Evolutionary conservation across 1,140 invertebrate genomes (phyloP), one percentile per base, ranked within the genome.

Genomic region (Monomorium pharaonis): DNA sequence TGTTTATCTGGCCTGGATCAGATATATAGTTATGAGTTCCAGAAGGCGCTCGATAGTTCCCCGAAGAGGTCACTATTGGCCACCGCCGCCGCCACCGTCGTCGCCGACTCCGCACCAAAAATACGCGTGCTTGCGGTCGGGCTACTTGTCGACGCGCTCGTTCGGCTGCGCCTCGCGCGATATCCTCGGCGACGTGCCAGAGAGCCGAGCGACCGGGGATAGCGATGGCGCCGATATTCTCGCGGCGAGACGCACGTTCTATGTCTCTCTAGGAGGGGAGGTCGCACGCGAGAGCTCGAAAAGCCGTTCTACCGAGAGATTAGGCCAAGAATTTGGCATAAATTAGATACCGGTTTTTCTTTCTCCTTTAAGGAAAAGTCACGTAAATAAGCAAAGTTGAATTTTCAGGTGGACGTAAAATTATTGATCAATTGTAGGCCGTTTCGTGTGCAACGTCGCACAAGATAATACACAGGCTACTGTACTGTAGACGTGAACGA

Each of bases 1-100:
- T 94, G 93, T 94, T 95, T 94, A 94, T 94, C 93, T 93, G 92
- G 91, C 92, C 93, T 92, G 92, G 92, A 95, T 94, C 89, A 92
- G 93, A 92, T 93, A 93, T 93, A 92, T 93, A 92, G 91, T 94
- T 94, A 94, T 93, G 92, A 93, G 91, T 94, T 94, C 93, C 94
- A 94, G 92, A 94, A 94, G 94, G 92, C 91, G 89, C 83, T 86
- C 90, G 91, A 94, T 93, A 92, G 91, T 94, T 94, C 94, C 86
- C 89, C 90, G 93, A 94, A 94, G 88, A 89, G 92, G 92, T 93
- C 88, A 90, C 92, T 91, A 93, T 93, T 92, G 92, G 90, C 89
- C 85, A 77, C 63, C 85, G 78, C 58, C 78, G 51, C 47, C 56
- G 54, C 69, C 70, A 88, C 87, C 84, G 78, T 67, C 80, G 90